phyloP scores from a whole-genome alignment of 64 coral and sea anemone genomes.

The Stichodactyla helianthus region DNA sequence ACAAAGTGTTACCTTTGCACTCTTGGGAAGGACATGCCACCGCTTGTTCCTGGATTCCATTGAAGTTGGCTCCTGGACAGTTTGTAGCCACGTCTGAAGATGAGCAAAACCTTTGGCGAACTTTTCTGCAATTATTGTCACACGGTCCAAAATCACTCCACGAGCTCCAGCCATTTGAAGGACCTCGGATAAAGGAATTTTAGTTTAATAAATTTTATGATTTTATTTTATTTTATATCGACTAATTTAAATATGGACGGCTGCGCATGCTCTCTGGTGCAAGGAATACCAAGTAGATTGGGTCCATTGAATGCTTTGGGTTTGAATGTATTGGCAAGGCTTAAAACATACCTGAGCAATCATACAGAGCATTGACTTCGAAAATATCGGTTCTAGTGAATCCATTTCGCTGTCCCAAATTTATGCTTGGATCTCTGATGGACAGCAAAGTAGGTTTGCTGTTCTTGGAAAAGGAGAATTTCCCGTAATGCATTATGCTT shows the following conservation, averaged over 20 bases:
- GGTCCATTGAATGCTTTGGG: too few relatives aligned
- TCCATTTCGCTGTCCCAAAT: slow-evolving; percentile 27
- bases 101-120: slow-evolving; percentile 62
- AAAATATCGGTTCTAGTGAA: slow-evolving; percentile 31
- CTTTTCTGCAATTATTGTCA: slow-evolving; percentile 29
- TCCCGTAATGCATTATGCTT: slow-evolving; percentile 74
- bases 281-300: too few relatives aligned
- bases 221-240: too few relatives aligned
- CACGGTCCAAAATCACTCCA: slow-evolving; percentile 72
- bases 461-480: slow-evolving; percentile 44
- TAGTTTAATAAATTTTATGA: too few relatives aligned
- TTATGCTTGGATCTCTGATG: slow-evolving; percentile 12
- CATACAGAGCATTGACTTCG: slow-evolving; percentile 48
- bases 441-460: slow-evolving; percentile 33
- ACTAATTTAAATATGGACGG: too few relatives aligned
- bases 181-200: not conserved
- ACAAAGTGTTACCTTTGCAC: slow-evolving; percentile 35
- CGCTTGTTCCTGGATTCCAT: slow-evolving; percentile 31
- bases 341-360: slow-evolving; percentile 46
- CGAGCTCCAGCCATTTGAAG: slow-evolving; percentile 55
- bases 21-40: slow-evolving; percentile 27
- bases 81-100: slow-evolving; percentile 7
- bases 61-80: slow-evolving; percentile 46
- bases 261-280: too few relatives aligned
- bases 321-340: not conserved